Conservation (phyloP, 2,797 vertebrate species). For the Odontamblyopus rebecca region DNA sequence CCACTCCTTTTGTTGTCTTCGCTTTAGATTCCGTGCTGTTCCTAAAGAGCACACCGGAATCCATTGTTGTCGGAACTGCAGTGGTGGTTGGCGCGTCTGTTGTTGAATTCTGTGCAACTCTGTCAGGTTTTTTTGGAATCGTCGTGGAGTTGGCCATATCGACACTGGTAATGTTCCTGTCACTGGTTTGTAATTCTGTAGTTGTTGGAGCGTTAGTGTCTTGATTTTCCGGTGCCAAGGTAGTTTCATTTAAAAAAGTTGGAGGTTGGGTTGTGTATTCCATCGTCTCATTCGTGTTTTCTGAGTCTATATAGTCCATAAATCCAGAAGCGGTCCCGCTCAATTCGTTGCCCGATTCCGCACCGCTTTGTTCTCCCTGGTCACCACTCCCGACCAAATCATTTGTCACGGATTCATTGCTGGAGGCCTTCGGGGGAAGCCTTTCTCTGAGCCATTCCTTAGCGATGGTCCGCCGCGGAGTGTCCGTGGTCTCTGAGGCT, state of each 20-base stretch:
- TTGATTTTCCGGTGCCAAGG: neutral
- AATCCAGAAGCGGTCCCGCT: slow-evolving; percentile 18
- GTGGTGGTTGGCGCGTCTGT: slow-evolving; percentile 21
- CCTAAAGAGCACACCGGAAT: neutral
- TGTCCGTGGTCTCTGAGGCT: slow-evolving; percentile 29
- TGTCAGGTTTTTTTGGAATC: neutral
- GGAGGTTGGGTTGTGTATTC: slow-evolving; percentile 1
- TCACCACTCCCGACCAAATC: neutral
- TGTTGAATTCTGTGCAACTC: slow-evolving; percentile 14
- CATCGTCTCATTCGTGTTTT: slow-evolving; percentile 14
- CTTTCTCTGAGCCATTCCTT: slow-evolving; percentile 44
- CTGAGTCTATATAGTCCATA: neutral
- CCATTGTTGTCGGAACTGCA: slow-evolving; percentile 9
- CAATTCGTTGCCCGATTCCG: slow-evolving; percentile 15
- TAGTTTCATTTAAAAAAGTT: neutral
- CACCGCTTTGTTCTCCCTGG: neutral
- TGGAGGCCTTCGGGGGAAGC: rapidly evolving
- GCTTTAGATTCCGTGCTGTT: slow-evolving; percentile 4
- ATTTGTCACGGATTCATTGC: neutral
- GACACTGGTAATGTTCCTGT: slow-evolving; percentile 21
- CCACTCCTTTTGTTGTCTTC: slow-evolving; percentile 14
- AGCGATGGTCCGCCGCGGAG: slow-evolving; percentile 37
- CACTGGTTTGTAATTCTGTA: slow-evolving; percentile 1
- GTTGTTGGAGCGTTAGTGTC: neutral
- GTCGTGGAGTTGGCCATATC: slow-evolving; percentile 7